A percentile compares a stretch with the other conserved stretches of the same genome.
Evolutionary conservation across 2,888 invertebrate species (phyloP).

Genomic region (Cacoxenus indagator): DNA sequence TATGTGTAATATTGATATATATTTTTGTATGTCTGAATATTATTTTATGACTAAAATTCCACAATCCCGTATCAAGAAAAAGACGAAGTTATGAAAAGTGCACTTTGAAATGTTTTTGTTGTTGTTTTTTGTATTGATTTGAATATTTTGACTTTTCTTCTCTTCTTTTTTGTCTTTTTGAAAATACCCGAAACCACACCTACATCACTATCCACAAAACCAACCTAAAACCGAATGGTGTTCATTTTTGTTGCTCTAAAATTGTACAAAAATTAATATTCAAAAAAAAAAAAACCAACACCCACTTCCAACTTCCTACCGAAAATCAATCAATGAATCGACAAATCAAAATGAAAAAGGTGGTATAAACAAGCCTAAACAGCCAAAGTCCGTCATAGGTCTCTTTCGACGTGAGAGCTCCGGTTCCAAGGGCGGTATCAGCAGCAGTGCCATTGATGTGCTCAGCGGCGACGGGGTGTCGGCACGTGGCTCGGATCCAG

Average conservation of each 20-base stretch:
- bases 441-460: slow-evolving; percentile 71
- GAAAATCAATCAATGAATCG: slow-evolving; percentile 29
- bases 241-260: not conserved
- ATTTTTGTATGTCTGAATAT: slow-evolving; percentile 19
- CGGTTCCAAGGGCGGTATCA: slow-evolving; percentile 74
- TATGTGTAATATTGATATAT: not conserved
- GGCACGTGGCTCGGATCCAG: slow-evolving; percentile 73
- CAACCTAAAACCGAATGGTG: not conserved
- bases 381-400: slow-evolving; percentile 89
- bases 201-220: slow-evolving; percentile 5
- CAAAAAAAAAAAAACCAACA: slow-evolving; percentile 28
- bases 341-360: slow-evolving; percentile 72
- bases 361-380: slow-evolving; percentile 88
- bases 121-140: slow-evolving; percentile 30
- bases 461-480: slow-evolving; percentile 64
- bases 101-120: not conserved
- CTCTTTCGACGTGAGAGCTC: slow-evolving; percentile 88
- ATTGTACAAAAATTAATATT: slow-evolving; percentile 1
- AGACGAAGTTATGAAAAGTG: not conserved
- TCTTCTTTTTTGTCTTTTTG: slow-evolving; percentile 35
- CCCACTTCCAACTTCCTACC: too few species aligned
- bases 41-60: slow-evolving; percentile 9
- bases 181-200: slow-evolving; percentile 8
- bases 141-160: slow-evolving; percentile 35
- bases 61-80: not conserved